Percentiles rank a stretch among this genome's conserved stretches.
phyloP scores from a whole-genome alignment of 2,888 invertebrate species.

The Aethes cnicana region DNA sequence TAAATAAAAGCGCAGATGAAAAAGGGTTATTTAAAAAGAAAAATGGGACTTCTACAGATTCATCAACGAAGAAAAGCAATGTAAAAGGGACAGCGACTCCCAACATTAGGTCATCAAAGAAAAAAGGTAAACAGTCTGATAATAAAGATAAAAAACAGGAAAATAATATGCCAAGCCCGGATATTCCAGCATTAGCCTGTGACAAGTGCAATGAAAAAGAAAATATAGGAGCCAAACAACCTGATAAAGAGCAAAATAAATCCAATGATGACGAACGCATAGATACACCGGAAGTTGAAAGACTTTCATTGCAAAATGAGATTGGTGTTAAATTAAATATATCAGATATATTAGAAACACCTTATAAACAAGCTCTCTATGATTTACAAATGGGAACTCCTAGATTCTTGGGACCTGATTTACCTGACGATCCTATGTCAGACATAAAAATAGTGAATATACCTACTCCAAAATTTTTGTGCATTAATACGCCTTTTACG shows the following conservation, averaged over 20 bases:
- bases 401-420: conserved; percentile 72
- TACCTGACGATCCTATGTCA: conserved; percentile 70
- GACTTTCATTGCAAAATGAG: conserved; percentile 64
- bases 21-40: conserved; percentile 37
- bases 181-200: conserved; percentile 46
- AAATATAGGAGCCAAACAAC: conserved; percentile 36
- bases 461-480: conserved; percentile 81
- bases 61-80: conserved; percentile 28
- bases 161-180: conserved; percentile 9
- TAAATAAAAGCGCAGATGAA: conserved; percentile 32
- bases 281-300: conserved; percentile 71
- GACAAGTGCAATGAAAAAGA: conserved; percentile 35
- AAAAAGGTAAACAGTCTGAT: conserved; percentile 5
- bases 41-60: conserved; percentile 40
- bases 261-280: conserved; percentile 45
- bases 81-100: conserved; percentile 35
- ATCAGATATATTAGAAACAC: conserved; percentile 81
- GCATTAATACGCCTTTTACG: conserved; percentile 50
- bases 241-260: conserved; percentile 46
- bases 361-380: conserved; percentile 77
- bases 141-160: neutral
- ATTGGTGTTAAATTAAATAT: conserved; percentile 72
- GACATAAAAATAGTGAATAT: conserved; percentile 82
- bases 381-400: conserved; percentile 82
- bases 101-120: conserved; percentile 6